Evolutionary conservation across 2,113 vertebrate genomes (phyloP).

Genomic region (Heterocephalus glaber): DNA sequence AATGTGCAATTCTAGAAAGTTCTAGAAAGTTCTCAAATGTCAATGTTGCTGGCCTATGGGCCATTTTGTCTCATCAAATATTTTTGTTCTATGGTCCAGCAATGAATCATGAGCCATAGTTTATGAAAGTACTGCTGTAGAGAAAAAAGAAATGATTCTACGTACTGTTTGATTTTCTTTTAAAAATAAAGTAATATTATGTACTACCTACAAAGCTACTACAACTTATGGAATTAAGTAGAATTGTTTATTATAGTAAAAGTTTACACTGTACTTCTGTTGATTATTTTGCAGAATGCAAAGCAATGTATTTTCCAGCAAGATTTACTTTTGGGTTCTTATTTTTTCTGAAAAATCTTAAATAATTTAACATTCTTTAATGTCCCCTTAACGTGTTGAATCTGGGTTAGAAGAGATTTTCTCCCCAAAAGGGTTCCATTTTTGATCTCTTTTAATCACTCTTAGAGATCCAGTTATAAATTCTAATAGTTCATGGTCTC

Average conservation of each 20-base stretch:
- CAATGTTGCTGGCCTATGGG: not conserved
- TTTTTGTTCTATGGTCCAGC: not conserved
- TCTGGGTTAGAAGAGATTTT: not conserved
- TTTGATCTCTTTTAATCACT: conserved; percentile 20
- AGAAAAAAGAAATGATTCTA: conserved; percentile 6
- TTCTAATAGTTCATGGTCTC: not conserved
- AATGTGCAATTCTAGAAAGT: not conserved
- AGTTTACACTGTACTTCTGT: not conserved
- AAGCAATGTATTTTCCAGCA: not conserved
- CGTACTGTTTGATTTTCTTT: conserved; percentile 18
- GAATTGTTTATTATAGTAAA: not conserved
- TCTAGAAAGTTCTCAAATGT: not conserved
- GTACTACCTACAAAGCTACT: not conserved
- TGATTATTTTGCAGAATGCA: conserved; percentile 2
- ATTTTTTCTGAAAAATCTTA: not conserved
- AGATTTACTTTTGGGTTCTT: not conserved
- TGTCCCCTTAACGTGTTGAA: not conserved
- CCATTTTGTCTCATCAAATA: not conserved
- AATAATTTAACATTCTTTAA: conserved; percentile 49
- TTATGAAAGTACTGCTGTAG: not conserved
- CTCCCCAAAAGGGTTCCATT: not conserved
- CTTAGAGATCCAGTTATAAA: not conserved
- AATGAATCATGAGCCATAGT: not conserved
- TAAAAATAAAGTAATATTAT: conserved; percentile 17
- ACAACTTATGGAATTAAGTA: not conserved